A percentile compares a stretch with the other conserved stretches of the same genome.
phyloP scores from a whole-genome alignment of 1,140 invertebrate species.

The Micrasema longulum region DNA sequence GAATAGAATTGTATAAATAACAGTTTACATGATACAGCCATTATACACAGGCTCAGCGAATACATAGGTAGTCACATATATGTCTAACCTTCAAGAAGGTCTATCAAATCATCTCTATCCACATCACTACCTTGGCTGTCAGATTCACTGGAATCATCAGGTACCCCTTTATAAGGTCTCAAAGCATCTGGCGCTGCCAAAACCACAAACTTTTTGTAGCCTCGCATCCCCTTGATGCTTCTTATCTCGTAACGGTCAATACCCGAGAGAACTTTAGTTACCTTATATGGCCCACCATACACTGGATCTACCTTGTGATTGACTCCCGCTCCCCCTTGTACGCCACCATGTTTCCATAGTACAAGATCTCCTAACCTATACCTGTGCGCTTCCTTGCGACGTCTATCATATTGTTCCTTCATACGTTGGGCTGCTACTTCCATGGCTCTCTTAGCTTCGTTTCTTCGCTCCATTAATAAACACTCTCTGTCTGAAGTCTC shows the following conservation, averaged over 20 bases:
- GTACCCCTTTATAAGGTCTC: conserved; percentile 4
- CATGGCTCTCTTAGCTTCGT: not conserved
- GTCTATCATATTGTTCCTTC: conserved; percentile 4
- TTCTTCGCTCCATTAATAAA: not conserved
- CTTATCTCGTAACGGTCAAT: not conserved
- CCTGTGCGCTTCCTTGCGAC: not conserved
- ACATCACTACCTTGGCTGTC: no score
- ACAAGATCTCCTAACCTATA: not conserved
- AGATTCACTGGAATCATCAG: no score
- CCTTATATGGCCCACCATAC: conserved; percentile 6
- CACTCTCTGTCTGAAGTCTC: not conserved
- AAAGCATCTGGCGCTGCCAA: not conserved
- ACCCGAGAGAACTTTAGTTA: not conserved
- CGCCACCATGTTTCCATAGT: not conserved
- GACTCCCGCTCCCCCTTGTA: not conserved
- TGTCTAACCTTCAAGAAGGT: no score
- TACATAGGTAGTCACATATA: no score
- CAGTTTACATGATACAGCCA: no score
- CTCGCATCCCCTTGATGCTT: conserved; percentile 2
- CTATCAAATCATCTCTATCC: no score
- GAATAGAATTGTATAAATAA: no score
- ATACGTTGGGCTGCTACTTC: not conserved
- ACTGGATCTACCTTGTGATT: not conserved
- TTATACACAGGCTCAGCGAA: no score
- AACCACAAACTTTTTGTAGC: not conserved